These are phyloP conservation scores for Folsomia manolachei DNA, from an alignment of 2,888 invertebrate species.

Conservation along the genomic window DNA sequence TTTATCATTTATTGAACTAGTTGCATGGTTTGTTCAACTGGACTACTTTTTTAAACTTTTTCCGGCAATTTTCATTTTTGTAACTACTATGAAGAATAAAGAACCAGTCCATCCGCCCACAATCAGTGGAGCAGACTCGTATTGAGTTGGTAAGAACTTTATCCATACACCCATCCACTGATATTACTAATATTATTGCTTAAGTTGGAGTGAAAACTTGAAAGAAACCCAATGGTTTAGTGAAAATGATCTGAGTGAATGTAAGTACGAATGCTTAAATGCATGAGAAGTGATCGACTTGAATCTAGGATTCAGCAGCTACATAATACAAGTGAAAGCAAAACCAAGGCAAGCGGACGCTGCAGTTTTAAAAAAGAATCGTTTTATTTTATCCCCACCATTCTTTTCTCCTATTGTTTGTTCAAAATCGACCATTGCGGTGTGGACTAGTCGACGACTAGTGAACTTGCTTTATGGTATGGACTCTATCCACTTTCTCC, in stretches of 20 bases:
- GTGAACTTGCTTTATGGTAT: slow-evolving; percentile 2
- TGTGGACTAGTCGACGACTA: background rate
- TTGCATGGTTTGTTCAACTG: background rate
- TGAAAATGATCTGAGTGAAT: too few relatives aligned
- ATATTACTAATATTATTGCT: background rate
- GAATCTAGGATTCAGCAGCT: background rate
- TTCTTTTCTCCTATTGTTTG: slow-evolving; percentile 1
- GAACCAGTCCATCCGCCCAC: background rate
- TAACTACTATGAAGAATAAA: too few relatives aligned
- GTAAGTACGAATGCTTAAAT: too few relatives aligned
- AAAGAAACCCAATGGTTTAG: background rate
- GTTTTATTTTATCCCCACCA: background rate
- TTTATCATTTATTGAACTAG: background rate
- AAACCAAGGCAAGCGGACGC: background rate
- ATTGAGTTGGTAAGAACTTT: background rate
- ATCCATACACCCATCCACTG: background rate
- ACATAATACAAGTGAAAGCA: background rate
- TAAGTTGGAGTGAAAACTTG: background rate
- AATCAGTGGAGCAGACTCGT: background rate
- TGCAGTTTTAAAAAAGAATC: slow-evolving; percentile 12
- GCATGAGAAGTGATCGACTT: too few relatives aligned
- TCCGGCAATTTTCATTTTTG: background rate
- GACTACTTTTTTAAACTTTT: background rate
- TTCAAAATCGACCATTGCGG: slow-evolving; percentile 11
- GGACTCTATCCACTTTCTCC: background rate